Conservation (phyloP, 2,113 vertebrate genomes). For the Malurus alboscapulatus region DNA sequence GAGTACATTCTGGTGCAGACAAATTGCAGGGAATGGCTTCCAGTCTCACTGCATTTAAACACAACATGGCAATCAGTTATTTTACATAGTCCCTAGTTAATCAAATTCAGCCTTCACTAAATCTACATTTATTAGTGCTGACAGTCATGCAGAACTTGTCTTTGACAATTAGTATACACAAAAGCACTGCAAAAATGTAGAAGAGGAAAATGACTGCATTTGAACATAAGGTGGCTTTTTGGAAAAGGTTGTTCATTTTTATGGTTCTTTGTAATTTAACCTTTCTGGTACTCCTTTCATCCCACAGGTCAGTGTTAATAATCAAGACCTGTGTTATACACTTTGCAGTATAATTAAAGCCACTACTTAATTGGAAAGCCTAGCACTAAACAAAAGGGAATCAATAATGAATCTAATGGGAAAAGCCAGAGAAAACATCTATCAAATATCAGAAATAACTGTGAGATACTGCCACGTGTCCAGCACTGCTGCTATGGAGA, state of each 20-base stretch:
- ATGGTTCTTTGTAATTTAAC: slow-evolving; percentile 57
- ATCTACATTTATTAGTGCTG: slow-evolving; percentile 7
- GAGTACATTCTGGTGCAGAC: background rate
- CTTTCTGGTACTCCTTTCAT: slow-evolving; percentile 35
- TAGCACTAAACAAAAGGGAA: slow-evolving; percentile 57
- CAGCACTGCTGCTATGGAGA: background rate
- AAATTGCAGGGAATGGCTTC: slow-evolving; percentile 27
- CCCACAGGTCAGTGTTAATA: slow-evolving; percentile 54
- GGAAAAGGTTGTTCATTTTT: slow-evolving; percentile 23
- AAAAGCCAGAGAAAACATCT: background rate
- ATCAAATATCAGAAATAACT: background rate
- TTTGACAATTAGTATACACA: background rate
- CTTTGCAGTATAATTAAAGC: slow-evolving; percentile 69
- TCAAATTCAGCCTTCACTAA: background rate
- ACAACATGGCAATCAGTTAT: slow-evolving; percentile 41
- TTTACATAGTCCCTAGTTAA: slow-evolving; percentile 19
- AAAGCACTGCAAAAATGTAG: slow-evolving; percentile 3
- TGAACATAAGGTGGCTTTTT: background rate
- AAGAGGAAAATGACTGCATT: background rate
- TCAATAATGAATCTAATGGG: slow-evolving; percentile 38
- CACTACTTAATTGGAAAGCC: slow-evolving; percentile 67
- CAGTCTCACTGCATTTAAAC: slow-evolving; percentile 40
- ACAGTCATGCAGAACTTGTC: slow-evolving; percentile 28
- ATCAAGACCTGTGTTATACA: slow-evolving; percentile 54
- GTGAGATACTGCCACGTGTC: background rate